Evolutionary conservation across 2,888 invertebrate species (phyloP).

Genomic region (Amitus sp.): DNA sequence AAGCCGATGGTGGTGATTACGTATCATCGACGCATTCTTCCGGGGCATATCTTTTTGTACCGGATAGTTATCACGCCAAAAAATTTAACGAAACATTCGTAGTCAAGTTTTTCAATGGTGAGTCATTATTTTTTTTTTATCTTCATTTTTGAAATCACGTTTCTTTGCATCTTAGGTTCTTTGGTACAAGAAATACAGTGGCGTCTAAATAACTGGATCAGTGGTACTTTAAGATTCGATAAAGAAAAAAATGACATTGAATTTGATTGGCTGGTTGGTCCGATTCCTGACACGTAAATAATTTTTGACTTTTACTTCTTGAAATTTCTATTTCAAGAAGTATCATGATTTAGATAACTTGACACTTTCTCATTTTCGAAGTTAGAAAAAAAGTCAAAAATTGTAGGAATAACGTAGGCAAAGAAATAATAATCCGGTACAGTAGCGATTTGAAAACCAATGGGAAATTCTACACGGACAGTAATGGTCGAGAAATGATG

Average conservation of each 20-base stretch:
- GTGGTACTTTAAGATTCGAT: slow-evolving; percentile 76
- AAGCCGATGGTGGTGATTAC: background rate
- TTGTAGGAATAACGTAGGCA: slow-evolving; percentile 71
- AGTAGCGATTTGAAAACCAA: slow-evolving; percentile 71
- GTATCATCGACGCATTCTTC: no score
- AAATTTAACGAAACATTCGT: background rate
- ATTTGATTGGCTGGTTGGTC: slow-evolving; percentile 79
- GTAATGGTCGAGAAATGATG: slow-evolving; percentile 87
- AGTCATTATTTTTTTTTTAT: background rate
- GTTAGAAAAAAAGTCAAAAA: no score
- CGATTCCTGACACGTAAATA: slow-evolving; percentile 71
- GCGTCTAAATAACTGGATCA: slow-evolving; percentile 73
- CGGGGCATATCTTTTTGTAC: background rate
- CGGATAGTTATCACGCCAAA: background rate
- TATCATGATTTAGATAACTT: no score
- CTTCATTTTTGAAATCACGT: no score
- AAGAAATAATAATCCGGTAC: slow-evolving; percentile 82
- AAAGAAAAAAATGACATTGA: slow-evolving; percentile 70
- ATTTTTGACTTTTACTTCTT: background rate
- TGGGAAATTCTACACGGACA: slow-evolving; percentile 85
- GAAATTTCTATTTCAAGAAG: background rate
- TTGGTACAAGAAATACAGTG: slow-evolving; percentile 7
- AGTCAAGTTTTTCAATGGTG: background rate
- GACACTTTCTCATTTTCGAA: no score
- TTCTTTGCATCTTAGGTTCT: slow-evolving; percentile 1